These are phyloP conservation scores for Rugalucina vietnamica DNA, from an alignment of 2,888 invertebrate genomes.

Conservation along the genomic window DNA sequence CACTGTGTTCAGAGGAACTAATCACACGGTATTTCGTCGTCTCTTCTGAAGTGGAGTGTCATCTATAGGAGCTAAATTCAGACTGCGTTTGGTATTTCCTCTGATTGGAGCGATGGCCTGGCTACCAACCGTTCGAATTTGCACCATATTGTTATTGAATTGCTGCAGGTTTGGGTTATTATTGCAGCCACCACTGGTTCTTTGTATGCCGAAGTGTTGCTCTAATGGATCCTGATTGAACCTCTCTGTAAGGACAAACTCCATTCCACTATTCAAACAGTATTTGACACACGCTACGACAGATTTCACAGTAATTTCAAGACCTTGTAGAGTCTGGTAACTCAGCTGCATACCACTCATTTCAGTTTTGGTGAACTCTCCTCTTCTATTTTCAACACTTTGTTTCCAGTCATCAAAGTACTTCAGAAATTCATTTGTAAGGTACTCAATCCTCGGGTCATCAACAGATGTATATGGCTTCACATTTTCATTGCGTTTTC, in stretches of 20 bases:
- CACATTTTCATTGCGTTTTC: slow-evolving; percentile 32
- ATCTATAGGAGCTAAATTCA: not conserved
- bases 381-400: slow-evolving; percentile 6
- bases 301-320: slow-evolving; percentile 26
- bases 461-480: slow-evolving; percentile 13
- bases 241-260: slow-evolving; percentile 41
- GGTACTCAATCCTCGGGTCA: slow-evolving; percentile 28
- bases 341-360: slow-evolving; percentile 10
- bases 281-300: not conserved
- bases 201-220: slow-evolving; percentile 47
- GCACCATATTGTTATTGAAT: slow-evolving; percentile 28
- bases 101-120: slow-evolving; percentile 32
- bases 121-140: slow-evolving; percentile 22
- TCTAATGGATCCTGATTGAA: slow-evolving; percentile 54
- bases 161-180: slow-evolving; percentile 42
- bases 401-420: slow-evolving; percentile 30
- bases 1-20: not conserved
- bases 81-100: slow-evolving; percentile 19
- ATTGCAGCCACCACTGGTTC: slow-evolving; percentile 17
- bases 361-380: not conserved
- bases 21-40: not conserved
- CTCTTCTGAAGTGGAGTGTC: not conserved
- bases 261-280: slow-evolving; percentile 17
- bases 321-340: slow-evolving; percentile 38
- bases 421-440: slow-evolving; percentile 17